Percentiles rank a stretch among this genome's conserved stretches.
phyloP scores from a whole-genome alignment of 2,113 vertebrate genomes.

The Peucedramus taeniatus region DNA sequence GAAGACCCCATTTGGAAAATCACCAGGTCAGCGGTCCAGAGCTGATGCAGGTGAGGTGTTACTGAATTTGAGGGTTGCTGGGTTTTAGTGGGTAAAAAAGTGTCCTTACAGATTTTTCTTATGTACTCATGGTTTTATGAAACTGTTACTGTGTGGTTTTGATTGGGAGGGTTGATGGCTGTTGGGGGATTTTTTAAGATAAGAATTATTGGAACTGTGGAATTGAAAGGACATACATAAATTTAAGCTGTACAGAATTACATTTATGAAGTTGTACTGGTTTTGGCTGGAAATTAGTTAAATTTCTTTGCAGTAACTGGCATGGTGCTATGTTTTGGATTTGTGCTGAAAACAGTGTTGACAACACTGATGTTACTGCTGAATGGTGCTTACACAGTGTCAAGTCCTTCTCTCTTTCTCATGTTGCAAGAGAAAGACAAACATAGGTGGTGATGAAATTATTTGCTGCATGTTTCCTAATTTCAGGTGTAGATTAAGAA shows the following conservation, averaged over 20 bases:
- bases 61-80: not conserved
- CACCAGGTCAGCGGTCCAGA: constrained; percentile 88
- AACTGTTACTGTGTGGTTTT: not conserved
- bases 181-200: not conserved
- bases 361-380: not conserved
- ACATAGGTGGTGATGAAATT: not conserved
- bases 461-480: not conserved
- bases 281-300: not conserved
- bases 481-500: not conserved
- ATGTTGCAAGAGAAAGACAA: not conserved
- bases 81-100: not conserved
- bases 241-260: not conserved
- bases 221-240: not conserved
- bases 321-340: not conserved
- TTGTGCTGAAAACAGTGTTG: not conserved
- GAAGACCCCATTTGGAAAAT: constrained; percentile 98
- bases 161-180: not conserved
- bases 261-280: not conserved
- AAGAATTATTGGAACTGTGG: not conserved
- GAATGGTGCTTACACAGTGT: not conserved
- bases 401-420: not conserved
- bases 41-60: constrained; percentile 86
- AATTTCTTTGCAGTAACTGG: not conserved
- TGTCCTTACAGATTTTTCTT: not conserved
- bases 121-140: not conserved